Evolutionary conservation across 1,140 invertebrate genomes (phyloP).

Genomic region (Drosophila parabipectinata): DNA sequence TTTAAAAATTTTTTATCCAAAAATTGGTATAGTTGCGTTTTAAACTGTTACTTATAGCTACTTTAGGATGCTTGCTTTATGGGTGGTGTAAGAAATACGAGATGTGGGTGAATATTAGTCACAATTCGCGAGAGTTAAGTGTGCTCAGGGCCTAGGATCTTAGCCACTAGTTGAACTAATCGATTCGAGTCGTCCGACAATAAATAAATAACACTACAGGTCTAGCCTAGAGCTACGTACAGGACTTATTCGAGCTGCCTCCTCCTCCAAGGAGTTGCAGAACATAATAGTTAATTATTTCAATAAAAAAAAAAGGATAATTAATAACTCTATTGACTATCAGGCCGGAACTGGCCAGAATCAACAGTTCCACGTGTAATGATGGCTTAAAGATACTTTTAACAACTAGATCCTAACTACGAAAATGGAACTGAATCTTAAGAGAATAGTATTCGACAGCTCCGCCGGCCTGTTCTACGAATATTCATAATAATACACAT

Average conservation of each 20-base stretch:
- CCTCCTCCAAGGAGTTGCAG: not conserved
- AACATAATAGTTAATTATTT: not conserved
- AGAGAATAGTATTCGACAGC: not conserved
- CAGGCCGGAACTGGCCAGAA: constrained; percentile 7
- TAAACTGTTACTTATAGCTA: constrained; percentile 16
- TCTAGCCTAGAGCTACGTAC: constrained; percentile 6
- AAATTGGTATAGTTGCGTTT: constrained; percentile 4
- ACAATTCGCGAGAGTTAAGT: constrained; percentile 30
- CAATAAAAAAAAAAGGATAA: constrained; percentile 8
- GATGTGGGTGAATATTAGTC: constrained; percentile 21
- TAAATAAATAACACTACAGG: constrained; percentile 43
- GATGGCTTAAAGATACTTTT: not conserved
- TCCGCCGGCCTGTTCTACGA: constrained; percentile 16
- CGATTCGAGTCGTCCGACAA: constrained; percentile 37
- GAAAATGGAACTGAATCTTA: not conserved
- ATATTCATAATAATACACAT: constrained; percentile 36
- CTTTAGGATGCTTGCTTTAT: constrained; percentile 21
- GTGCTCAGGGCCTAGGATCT: not conserved
- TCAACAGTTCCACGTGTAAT: not conserved
- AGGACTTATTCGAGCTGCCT: constrained; percentile 6
- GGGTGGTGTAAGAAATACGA: constrained; percentile 8
- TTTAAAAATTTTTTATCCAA: constrained; percentile 5
- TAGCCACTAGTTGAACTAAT: constrained; percentile 23
- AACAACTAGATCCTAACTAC: not conserved
- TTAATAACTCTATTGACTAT: constrained; percentile 39